Evolutionary conservation across 1,140 invertebrate genomes (phyloP).

Genomic region (Eupeodes corollae): DNA sequence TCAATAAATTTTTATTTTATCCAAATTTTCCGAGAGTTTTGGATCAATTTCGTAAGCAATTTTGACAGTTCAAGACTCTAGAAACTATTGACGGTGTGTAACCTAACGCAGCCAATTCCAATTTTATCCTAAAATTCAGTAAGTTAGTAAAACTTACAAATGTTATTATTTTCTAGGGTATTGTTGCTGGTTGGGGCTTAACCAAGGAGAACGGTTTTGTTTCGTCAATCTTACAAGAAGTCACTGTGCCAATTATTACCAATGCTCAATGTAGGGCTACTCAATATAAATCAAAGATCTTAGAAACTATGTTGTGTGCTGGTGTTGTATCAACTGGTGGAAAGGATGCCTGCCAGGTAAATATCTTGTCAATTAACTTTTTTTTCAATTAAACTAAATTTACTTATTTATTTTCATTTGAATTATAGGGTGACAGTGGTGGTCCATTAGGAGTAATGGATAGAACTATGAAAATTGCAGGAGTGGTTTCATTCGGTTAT

Average conservation of each 20-base stretch:
- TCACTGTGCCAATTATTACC: constrained; percentile 76
- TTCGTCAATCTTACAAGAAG: constrained; percentile 71
- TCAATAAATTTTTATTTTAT: no score
- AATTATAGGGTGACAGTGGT: constrained; percentile 42
- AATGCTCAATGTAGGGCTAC: constrained; percentile 73
- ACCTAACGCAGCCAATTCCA: no score
- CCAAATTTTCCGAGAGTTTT: no score
- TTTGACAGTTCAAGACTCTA: no score
- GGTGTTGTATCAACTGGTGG: constrained; percentile 78
- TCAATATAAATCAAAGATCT: constrained; percentile 83
- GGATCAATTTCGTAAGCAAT: no score
- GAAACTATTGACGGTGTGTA: no score
- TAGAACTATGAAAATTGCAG: constrained; percentile 78
- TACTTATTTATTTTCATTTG: constrained; percentile 1
- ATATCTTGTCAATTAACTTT: constrained; percentile 24
- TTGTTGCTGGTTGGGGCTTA: constrained; percentile 82
- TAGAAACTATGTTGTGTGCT: constrained; percentile 80
- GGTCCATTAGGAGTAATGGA: constrained; percentile 76
- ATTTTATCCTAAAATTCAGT: not conserved
- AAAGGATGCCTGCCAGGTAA: constrained; percentile 78
- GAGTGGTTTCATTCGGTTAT: constrained; percentile 60
- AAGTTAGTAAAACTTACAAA: no score
- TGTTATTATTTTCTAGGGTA: constrained; percentile 43
- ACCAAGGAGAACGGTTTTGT: constrained; percentile 73
- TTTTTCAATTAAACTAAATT: constrained; percentile 20